Evolutionary conservation across 2,113 vertebrate genomes (phyloP), one percentile per base, ranked within the genome.

Genomic region (Myodes glareolus): DNA sequence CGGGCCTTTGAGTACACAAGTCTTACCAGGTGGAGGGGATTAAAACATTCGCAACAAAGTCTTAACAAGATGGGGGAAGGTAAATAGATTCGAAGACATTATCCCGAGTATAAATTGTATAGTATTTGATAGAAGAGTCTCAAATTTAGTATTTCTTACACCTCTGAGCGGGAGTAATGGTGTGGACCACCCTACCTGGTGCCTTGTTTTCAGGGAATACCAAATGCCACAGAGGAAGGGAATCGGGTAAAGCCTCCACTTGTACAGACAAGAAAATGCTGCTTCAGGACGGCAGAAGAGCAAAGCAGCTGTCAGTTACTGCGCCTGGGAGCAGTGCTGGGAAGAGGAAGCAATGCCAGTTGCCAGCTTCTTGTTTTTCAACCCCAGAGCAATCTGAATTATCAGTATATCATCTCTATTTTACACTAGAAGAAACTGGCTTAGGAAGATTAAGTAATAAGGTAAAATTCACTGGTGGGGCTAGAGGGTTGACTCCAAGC

Each of bases 341-440:
- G 36, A 89, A 90, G 42, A 78, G 81, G 55, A 58, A 58, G 55
- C 1, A 5, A 25, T 42, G 17, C 0, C 7, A 31, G 33, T 65
- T 65, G 29, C 23, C 7, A 39, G 33, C 10, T 58, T 65, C 42
- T 67, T 27, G 36, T 58, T 14, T 65, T 29, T 47, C 77, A 75
- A 73, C 65, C 70, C 7, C 39, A 39, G 27, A 47, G 73, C 72
- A 58, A 12, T 58, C 5, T 42, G 29, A 88, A 52, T 14, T 88
- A 81, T 33, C 7, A 50, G 58, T 91, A 86, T 50, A 9, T 92
- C 85, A 76, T 89, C 81, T 96, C 67, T 67, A 76, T 80, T 88
- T 95, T 67, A 77, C 12, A 82, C 33, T 77, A 85, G 33, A 89
- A 14, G 25, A 96, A 70, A 90, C 23, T 80, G 67, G 87, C 61